Conservation (phyloP, 2,113 vertebrate species). For the Archocentrus centrarchus region DNA sequence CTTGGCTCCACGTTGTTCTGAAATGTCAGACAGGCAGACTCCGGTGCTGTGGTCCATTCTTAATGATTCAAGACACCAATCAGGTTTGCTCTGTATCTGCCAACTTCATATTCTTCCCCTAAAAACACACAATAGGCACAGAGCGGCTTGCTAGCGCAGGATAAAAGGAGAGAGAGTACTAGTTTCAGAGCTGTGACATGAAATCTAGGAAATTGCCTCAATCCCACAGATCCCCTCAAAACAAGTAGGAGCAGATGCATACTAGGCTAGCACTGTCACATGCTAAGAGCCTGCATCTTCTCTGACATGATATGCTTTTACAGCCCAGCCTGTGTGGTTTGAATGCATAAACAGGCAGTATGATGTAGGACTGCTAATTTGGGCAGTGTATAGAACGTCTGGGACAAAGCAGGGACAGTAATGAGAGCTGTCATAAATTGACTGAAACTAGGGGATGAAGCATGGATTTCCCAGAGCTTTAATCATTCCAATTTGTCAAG, state of each 20-base stretch:
- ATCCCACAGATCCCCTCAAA: slow-evolving; percentile 19
- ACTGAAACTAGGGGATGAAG: slow-evolving; percentile 30
- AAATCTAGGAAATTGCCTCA: slow-evolving; percentile 46
- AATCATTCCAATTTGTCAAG: slow-evolving; percentile 63
- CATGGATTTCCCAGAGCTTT: slow-evolving; percentile 50
- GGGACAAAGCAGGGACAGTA: slow-evolving; percentile 36
- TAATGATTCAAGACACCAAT: slow-evolving; percentile 65
- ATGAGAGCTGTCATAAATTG: slow-evolving; percentile 41
- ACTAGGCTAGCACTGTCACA: slow-evolving; percentile 16
- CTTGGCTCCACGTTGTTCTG: slow-evolving; percentile 38
- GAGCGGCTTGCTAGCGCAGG: slow-evolving; percentile 10
- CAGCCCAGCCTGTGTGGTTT: slow-evolving; percentile 33
- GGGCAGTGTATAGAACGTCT: slow-evolving; percentile 16
- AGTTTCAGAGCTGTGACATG: slow-evolving; percentile 33
- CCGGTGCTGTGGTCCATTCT: slow-evolving; percentile 47
- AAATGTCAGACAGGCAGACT: slow-evolving; percentile 68
- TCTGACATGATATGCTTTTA: slow-evolving; percentile 37
- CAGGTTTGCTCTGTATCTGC: slow-evolving; percentile 50
- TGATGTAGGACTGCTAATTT: slow-evolving; percentile 46
- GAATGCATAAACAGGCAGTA: slow-evolving; percentile 31
- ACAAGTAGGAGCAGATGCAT: slow-evolving; percentile 21
- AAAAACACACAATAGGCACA: slow-evolving; percentile 26
- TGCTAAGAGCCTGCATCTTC: slow-evolving; percentile 15
- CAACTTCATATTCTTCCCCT: slow-evolving; percentile 38
- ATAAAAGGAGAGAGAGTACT: slow-evolving; percentile 30